phyloP scores from a whole-genome alignment of 2,797 vertebrate species.

The Tarsius wallacei region DNA sequence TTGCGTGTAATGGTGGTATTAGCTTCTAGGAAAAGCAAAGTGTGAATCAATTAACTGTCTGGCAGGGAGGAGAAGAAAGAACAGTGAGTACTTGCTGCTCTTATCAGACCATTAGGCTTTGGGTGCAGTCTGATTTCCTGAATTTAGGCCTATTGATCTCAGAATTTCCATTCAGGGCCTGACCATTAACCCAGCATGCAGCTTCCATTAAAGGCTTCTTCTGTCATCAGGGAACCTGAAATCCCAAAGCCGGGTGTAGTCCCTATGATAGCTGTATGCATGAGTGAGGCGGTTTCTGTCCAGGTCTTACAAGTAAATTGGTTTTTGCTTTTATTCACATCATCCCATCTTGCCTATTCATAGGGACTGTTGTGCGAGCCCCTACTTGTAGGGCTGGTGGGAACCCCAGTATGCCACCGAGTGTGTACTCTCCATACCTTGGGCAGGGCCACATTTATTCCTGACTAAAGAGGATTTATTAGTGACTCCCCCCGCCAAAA shows the following conservation, averaged over 20 bases:
- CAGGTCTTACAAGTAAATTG: neutral
- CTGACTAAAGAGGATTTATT: neutral
- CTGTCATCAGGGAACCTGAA: conserved; percentile 14
- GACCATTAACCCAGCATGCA: conserved; percentile 48
- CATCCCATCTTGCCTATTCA: conserved; percentile 9
- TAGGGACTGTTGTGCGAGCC: neutral
- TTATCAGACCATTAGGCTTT: conserved; percentile 69
- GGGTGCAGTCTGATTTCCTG: conserved; percentile 66
- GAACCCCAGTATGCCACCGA: neutral
- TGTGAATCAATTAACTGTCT: conserved; percentile 51
- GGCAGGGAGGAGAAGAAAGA: conserved; percentile 39
- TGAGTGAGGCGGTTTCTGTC: fast-evolving
- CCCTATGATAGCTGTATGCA: neutral
- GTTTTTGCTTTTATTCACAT: conserved; percentile 34
- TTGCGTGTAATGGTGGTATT: neutral
- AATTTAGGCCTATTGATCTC: conserved; percentile 64
- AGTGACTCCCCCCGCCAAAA: neutral
- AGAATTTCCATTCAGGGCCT: conserved; percentile 59
- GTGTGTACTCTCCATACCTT: neutral
- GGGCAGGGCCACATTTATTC: neutral
- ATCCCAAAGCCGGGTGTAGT: neutral
- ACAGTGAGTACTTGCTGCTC: conserved; percentile 64
- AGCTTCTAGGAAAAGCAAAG: conserved; percentile 60
- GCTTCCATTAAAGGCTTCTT: conserved; percentile 33
- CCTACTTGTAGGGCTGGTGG: neutral